Evolutionary conservation across 1,140 invertebrate species (phyloP), one percentile per base, ranked within the genome.

Genomic region (Drosophila repleta): DNA sequence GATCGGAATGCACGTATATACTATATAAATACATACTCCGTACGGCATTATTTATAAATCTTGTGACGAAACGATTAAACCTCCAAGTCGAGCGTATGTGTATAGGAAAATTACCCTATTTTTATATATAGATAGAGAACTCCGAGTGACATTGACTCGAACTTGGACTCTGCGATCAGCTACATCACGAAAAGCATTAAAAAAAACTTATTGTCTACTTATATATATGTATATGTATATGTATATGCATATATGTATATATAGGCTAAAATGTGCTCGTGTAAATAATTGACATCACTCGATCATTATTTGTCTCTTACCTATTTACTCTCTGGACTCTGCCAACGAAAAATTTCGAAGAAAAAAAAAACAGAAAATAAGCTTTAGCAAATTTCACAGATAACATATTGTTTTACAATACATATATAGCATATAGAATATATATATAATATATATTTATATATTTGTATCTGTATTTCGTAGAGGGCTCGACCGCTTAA

Each of bases 401-500:
- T 71, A 71, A 52, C 21, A 52, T n/a, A 65, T 17, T 58, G 37
- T n/a, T n/a, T 46, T 32, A 18, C n/a, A 6, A 45, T 41, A 39
- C 24, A 43, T 15, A 45, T 55, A 15, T 18, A n/a, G n/a, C n/a
- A n/a, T n/a, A n/a, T n/a, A n/a, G n/a, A n/a, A n/a, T n/a, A 35
- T 26, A 29, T 18, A 58, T 29, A 11, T 5, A 20, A n/a, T 41
- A 15, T 41, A 13, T 24, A 11, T 11, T 4, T 11, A 37, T 32
- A 24, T 48, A 37, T 56, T n/a, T 26, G 39, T 69, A 32, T 32
- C 29, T 58, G 43, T 56, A 49, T 49, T 29, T n/a, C 57, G 41
- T 68, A 63, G 80, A 84, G 80, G 80, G 81, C 80, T 84, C 80
- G 80, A 51, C 80, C 68, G 56, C 29, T 68, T 60, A 48, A 52